Evolutionary conservation across 2,113 vertebrate genomes (phyloP).

Genomic region (Poecile atricapillus): DNA sequence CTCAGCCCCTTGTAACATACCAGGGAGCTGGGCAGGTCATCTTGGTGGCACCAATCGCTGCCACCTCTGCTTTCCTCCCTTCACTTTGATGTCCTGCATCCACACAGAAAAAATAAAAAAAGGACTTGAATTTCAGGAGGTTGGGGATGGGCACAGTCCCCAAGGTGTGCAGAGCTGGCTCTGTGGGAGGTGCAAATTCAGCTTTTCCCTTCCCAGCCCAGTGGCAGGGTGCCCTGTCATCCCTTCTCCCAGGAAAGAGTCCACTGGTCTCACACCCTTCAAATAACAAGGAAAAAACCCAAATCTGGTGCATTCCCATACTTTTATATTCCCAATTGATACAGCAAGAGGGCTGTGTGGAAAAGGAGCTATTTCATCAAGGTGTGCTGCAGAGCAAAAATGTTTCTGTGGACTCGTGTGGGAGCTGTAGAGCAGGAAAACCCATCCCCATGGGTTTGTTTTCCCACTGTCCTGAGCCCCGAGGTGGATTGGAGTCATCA

Average conservation of each 20-base stretch:
- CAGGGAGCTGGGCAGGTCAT: rapidly evolving
- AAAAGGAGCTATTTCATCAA: rapidly evolving
- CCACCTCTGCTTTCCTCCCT: neutral
- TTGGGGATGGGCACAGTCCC: neutral
- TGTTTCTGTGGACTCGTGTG: neutral
- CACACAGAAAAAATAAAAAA: too few relatives aligned
- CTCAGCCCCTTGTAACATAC: rapidly evolving
- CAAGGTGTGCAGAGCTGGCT: neutral
- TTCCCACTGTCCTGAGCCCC: rapidly evolving
- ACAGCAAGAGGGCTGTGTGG: neutral
- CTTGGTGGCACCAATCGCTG: neutral
- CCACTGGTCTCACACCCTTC: rapidly evolving
- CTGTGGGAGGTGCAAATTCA: neutral
- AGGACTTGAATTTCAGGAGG: neutral
- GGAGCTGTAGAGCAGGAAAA: neutral
- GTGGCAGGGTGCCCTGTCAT: too few relatives aligned
- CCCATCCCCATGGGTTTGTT: neutral
- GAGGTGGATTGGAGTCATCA: neutral
- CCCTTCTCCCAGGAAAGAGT: rapidly evolving
- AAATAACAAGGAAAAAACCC: neutral
- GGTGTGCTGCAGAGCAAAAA: neutral
- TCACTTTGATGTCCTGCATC: neutral
- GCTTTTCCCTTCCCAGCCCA: neutral
- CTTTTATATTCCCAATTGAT: neutral
- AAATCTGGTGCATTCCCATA: rapidly evolving